Base-by-base conservation (phyloP, 2,113 vertebrate genomes). In the Zosterops lateralis region DNA sequence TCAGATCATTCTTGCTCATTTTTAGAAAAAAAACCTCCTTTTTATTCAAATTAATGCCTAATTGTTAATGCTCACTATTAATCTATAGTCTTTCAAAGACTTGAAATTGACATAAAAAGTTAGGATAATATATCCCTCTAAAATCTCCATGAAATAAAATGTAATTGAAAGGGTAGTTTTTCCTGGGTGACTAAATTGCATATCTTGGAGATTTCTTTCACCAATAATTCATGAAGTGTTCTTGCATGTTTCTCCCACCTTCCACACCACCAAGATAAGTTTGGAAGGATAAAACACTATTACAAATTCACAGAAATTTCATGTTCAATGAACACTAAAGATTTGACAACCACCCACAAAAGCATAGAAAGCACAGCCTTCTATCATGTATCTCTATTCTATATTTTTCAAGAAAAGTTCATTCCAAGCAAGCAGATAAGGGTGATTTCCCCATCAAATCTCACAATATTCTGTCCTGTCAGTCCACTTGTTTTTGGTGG, bases 31-130 rank as follows among this genome's bases (percentile, higher is more conserved):
- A 5, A 61, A 5, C 11, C 34, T 34, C 7, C 45, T 22, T 82
- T 80, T 73, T 19, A 92, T 94, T 84, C 58, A 92, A 87, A 89
- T 82, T 50, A 82, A 93, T 72, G 34, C 54, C 47, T 79, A 86
- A 65, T 38, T 57, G 15, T 61, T 82, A 78, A 65, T 20, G 18
- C 42, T 93, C 56, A 36, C 58, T 62, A 84, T 40, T 76, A 73
- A 87, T 78, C 85, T 79, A 61, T 29, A 93, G 56, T 25, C 67
- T 82, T 82, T 73, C 62, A 76, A 76, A 91, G 47, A 62, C 50
- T 87, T 91, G 57, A 91, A 13, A 29, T 5, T 89, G 58, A 62
- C 61, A 84, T n/a, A 47, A 82, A 48, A 92, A 58, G 21, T 66
- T 66, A 86, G 24, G 10, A 53, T 67, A 87, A 51, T 47, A 62